These are phyloP conservation scores for Microtus ochrogaster DNA, from an alignment of 2,113 vertebrate species.

Conservation along the genomic window DNA sequence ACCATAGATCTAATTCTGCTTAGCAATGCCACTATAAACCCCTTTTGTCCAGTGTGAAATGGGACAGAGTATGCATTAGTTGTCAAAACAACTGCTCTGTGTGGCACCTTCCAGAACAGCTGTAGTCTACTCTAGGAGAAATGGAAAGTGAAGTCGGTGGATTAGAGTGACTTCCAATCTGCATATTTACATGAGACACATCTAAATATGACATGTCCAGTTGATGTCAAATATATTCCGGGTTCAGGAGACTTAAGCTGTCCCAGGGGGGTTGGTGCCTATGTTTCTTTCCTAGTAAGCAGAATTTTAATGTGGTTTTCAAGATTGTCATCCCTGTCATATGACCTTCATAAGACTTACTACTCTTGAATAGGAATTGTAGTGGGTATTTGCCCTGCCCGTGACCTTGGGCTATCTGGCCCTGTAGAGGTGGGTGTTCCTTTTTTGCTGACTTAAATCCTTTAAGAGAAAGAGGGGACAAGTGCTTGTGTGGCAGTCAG, in stretches of 20 bases:
- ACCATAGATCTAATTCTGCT: constrained; percentile 11
- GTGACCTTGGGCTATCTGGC: too few relatives aligned
- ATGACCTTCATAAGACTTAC: not conserved
- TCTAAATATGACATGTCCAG: not conserved
- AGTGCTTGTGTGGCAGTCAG: too few relatives aligned
- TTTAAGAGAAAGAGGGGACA: too few relatives aligned
- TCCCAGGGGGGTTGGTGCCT: not conserved
- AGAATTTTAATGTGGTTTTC: not conserved
- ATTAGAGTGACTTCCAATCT: constrained; percentile 21
- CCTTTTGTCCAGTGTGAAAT: constrained; percentile 1
- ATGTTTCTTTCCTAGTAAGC: not conserved
- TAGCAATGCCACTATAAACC: constrained; percentile 19
- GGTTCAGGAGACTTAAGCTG: not conserved
- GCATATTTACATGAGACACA: not conserved
- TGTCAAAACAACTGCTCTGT: constrained; percentile 53
- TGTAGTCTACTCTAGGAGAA: constrained; percentile 39
- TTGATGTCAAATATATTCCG: not conserved
- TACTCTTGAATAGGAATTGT: not conserved
- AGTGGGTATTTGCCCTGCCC: too few relatives aligned
- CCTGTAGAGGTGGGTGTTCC: too few relatives aligned
- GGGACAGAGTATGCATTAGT: not conserved
- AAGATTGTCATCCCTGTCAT: not conserved
- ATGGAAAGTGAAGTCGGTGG: constrained; percentile 5
- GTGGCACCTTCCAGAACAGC: constrained; percentile 29
- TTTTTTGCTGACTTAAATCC: too few relatives aligned